These are phyloP conservation scores for Hemistola chrysoprasaria DNA, from an alignment of 2,888 invertebrate species.

Conservation along the genomic window DNA sequence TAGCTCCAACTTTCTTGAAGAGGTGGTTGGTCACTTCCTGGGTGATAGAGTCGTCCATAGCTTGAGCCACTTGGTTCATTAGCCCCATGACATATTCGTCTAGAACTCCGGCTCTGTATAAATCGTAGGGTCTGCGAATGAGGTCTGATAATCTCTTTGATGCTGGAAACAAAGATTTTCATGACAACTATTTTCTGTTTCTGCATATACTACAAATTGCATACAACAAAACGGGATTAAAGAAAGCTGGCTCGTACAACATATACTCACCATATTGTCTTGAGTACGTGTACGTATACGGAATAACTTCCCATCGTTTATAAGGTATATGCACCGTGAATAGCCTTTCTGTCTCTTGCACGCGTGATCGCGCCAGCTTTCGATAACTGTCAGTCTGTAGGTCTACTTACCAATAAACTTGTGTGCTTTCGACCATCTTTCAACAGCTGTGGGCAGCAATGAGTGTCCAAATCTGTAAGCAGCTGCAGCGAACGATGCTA, in stretches of 20 bases:
- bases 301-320: no score
- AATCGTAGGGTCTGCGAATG: slow-evolving; percentile 93
- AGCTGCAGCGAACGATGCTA: slow-evolving; percentile 95
- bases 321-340: no score
- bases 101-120: slow-evolving; percentile 94
- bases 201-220: no score
- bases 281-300: no score
- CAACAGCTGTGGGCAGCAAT: slow-evolving; percentile 93
- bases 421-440: slow-evolving; percentile 97
- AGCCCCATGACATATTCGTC: slow-evolving; percentile 96
- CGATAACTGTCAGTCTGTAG: no score
- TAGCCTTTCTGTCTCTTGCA: no score
- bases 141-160: slow-evolving; percentile 94
- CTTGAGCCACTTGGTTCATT: slow-evolving; percentile 96
- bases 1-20: slow-evolving; percentile 90
- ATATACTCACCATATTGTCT: no score
- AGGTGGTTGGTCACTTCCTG: slow-evolving; percentile 95
- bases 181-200: no score
- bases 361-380: no score
- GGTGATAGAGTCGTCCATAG: slow-evolving; percentile 97
- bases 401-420: slow-evolving; percentile 90
- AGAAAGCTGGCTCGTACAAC: no score
- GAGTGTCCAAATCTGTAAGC: slow-evolving; percentile 97
- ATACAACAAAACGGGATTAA: no score
- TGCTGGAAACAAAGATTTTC: slow-evolving; percentile 83